Evolutionary conservation across 2,888 invertebrate species (phyloP), one percentile per base, ranked within the genome.

Genomic region (Camponotus fellah): DNA sequence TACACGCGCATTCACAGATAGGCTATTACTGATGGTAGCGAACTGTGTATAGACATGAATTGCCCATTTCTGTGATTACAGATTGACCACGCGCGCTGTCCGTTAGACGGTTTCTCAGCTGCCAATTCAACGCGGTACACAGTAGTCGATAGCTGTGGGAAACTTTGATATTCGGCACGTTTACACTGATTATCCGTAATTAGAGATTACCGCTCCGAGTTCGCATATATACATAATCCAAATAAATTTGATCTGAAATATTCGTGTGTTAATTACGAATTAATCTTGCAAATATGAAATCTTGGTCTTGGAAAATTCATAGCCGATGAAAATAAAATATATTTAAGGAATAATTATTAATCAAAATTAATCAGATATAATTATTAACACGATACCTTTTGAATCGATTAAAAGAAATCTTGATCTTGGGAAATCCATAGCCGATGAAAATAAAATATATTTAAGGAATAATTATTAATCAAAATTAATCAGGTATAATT

Each of bases 61-160:
- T 84, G 86, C 87, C 71, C 56, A 71, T 60, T 75, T 86, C 82
- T 85, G 87, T 89, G 89, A 91, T 91, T 92, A 89, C 90, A 86
- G 87, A 87, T 88, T 87, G 85, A 88, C 86, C 86, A 82, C 64
- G 40, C 49, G 49, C 53, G n/a, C 8, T n/a, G 17, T n/a, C 53
- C n/a, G 72, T 66, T 80, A 77, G 69, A 69, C 69, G 60, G 60
- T 69, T 80, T 80, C 79, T 80, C 79, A 80, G 71, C 46, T 62
- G 60, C 60, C 79, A 60, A 79, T 58, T 46, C 43, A 10, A 26
- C 26, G 21, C 17, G 12, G 8, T 4, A 49, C 71, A 69, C 5
- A 17, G 34, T 68, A 58, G 26, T 58, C 32, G n/a, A 60, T n/a
- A n/a, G 26, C 32, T 66, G 21, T 17, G 21, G 21, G 14, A 60